Evolutionary conservation across 2,888 invertebrate genomes (phyloP).

Genomic region (Drosophila phalerata): DNA sequence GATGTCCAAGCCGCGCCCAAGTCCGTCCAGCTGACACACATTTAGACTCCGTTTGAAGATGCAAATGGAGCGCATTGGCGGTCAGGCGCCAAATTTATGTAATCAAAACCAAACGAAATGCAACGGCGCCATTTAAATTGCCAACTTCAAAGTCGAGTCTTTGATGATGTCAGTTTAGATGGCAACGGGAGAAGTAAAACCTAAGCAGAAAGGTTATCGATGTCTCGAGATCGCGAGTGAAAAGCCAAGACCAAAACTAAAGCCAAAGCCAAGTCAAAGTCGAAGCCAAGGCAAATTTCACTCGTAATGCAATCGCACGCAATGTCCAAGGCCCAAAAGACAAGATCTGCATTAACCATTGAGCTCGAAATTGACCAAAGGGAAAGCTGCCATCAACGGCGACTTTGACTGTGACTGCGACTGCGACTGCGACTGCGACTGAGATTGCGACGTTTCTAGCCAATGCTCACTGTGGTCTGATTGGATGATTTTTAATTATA

Average conservation of each 20-base stretch:
- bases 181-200: constrained; percentile 47
- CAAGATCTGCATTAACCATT: constrained; percentile 47
- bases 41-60: constrained; percentile 66
- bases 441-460: constrained; percentile 9
- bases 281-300: constrained; percentile 59
- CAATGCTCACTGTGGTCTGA: constrained; percentile 9
- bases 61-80: constrained; percentile 70
- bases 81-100: constrained; percentile 71
- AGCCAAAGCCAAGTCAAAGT: background rate
- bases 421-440: constrained; percentile 1
- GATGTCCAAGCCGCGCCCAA: constrained; percentile 47
- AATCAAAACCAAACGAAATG: constrained; percentile 68
- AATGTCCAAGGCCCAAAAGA: constrained; percentile 66
- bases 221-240: constrained; percentile 69
- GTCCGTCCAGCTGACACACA: constrained; percentile 60
- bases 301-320: constrained; percentile 79
- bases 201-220: constrained; percentile 76
- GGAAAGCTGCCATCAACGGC: constrained; percentile 50
- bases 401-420: background rate
- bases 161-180: constrained; percentile 72
- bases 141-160: constrained; percentile 40
- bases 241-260: constrained; percentile 45
- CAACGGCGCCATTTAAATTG: constrained; percentile 58
- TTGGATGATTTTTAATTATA: constrained; percentile 54
- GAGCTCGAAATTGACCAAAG: constrained; percentile 53